Evolutionary conservation across 1,140 invertebrate species (phyloP), one percentile per base, ranked within the genome.

Genomic region (Theocolax elegans): DNA sequence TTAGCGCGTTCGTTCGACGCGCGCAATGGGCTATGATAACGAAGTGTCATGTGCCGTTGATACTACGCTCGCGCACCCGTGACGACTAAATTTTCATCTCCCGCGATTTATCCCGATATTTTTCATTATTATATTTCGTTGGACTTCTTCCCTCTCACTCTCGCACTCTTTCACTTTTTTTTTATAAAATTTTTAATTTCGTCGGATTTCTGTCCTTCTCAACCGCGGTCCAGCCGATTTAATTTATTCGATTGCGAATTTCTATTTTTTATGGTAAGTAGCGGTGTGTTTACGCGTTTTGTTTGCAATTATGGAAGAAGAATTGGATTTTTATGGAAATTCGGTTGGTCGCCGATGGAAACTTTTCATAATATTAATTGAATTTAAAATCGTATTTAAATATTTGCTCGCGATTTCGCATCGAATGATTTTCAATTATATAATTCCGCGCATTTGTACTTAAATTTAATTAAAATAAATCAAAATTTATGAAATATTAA

Each of bases 381-480:
- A 69, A 69, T 62, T 62, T 69, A 69, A 69, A 69, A 69, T 62
- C 59, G 49, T 63, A 69, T 69, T 69, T 69, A 69, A 69, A 69
- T 69, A 69, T 69, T 69, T 69, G 58, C 31, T 44, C 58, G 49
- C 40, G 59, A 69, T 48, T 46, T 63, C 48, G 58, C 49, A 44
- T 21, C 56, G 46, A 62, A 63, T 69, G 67, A 63, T 63, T 69
- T 69, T 69, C 67, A 69, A 69, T 69, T 69, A 69, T 69, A 69
- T 10, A 10, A 69, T 62, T 63, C 58, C 10, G 38, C 27, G 17
- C 59, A 40, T 54, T 69, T 69, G 59, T 63, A 63, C 58, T 62
- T 63, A 27, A 69, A 63, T 63, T 69, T 69, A 69, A 69, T 69
- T 69, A 63, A 69, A 69, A 69, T 69, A 69, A 69, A 63, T 69